Evolutionary conservation across 2,797 vertebrate genomes (phyloP).

Genomic region (Dermochelys coriacea): DNA sequence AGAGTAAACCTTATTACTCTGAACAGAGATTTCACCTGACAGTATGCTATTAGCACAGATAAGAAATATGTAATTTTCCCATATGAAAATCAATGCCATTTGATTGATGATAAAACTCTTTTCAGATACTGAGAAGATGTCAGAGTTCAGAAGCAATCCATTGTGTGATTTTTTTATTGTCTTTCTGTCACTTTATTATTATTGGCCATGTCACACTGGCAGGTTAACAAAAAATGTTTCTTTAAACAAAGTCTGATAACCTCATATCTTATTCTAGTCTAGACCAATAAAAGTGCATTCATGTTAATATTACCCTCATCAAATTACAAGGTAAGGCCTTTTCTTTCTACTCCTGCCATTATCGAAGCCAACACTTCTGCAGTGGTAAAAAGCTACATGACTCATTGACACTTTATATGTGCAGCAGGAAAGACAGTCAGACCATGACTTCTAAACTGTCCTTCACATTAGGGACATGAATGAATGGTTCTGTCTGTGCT

Average conservation of each 20-base stretch:
- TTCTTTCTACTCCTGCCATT: slow-evolving; percentile 44
- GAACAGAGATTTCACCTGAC: not conserved
- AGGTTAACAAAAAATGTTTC: slow-evolving; percentile 19
- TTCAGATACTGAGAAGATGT: slow-evolving; percentile 10
- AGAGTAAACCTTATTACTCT: not conserved
- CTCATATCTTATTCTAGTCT: slow-evolving; percentile 41
- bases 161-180: slow-evolving; percentile 33
- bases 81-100: slow-evolving; percentile 28
- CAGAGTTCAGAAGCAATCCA: slow-evolving; percentile 48
- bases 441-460: slow-evolving; percentile 61
- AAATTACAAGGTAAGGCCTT: slow-evolving; percentile 69
- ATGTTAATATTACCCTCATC: slow-evolving; percentile 56
- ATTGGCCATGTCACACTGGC: not conserved
- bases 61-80: slow-evolving; percentile 2
- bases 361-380: slow-evolving; percentile 32
- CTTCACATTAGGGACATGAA: slow-evolving; percentile 53
- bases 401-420: slow-evolving; percentile 43
- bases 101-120: slow-evolving; percentile 37
- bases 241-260: slow-evolving; percentile 12
- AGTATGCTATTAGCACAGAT: not conserved
- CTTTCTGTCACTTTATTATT: slow-evolving; percentile 27
- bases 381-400: slow-evolving; percentile 38
- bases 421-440: slow-evolving; percentile 43
- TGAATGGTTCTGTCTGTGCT: slow-evolving; percentile 50
- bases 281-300: slow-evolving; percentile 55